Conservation (phyloP, 2,797 vertebrate genomes). For the Urocyon cinereoargenteus region DNA sequence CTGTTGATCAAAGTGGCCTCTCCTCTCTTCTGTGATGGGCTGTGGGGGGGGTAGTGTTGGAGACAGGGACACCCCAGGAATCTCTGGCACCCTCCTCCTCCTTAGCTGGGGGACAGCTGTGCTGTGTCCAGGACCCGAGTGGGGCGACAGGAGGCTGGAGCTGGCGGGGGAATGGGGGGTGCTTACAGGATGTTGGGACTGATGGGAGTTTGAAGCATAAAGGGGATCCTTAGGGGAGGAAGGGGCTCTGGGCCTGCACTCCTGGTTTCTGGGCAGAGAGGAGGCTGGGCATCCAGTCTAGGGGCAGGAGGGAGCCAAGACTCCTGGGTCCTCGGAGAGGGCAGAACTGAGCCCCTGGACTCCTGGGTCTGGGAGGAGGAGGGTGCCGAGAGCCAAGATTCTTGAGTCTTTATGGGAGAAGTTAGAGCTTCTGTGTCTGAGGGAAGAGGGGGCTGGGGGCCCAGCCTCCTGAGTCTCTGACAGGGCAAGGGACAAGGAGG, state of each 20-base stretch:
- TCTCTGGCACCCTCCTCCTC: constrained; percentile 61
- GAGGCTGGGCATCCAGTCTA: background rate
- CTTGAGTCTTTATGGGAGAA: constrained; percentile 3
- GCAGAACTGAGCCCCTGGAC: background rate
- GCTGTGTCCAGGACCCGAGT: background rate
- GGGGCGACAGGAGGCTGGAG: background rate
- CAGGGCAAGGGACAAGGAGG: background rate
- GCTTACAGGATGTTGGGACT: background rate
- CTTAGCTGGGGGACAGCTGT: background rate
- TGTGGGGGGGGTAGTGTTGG: background rate
- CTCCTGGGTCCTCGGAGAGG: background rate
- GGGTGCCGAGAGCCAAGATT: background rate
- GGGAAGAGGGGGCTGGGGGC: background rate
- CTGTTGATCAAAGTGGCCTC: constrained; percentile 70
- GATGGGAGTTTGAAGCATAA: constrained; percentile 4
- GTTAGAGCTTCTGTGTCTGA: background rate
- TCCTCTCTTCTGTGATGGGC: background rate
- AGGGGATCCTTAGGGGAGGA: background rate
- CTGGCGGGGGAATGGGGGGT: background rate
- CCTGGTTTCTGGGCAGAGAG: background rate
- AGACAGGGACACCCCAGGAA: constrained; percentile 64
- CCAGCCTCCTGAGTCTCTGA: background rate
- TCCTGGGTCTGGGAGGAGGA: background rate
- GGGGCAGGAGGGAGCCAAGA: no score
- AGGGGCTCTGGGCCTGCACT: background rate